Base-by-base conservation (phyloP, 2,113 vertebrate genomes). In the Neodontobutis hainanensis region DNA sequence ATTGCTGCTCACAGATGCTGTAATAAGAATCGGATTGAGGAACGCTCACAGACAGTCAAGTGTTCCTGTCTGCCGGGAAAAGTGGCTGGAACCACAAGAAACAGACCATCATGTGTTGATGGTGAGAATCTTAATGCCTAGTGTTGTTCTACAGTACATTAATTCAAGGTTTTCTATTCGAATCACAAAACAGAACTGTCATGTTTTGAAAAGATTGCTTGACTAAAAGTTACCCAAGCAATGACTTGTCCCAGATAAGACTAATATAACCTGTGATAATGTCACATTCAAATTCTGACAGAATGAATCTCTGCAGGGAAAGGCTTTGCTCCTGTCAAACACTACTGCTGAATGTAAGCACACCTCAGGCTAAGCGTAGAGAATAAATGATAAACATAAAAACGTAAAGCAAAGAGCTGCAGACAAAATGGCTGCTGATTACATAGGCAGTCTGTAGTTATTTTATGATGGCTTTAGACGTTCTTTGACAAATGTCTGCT, bases 41-140 rank as follows among this genome's bases (percentile, higher is more conserved):
- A 94, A 85, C 86, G 93, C 40, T 94, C 93, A 10, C 94, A 94
- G 88, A 94, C 93, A 0, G 92, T 94, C 73, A 94, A 94, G 89
- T 94, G 94, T 62, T 94, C 93, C 52, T 94, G 94, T 85, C 91
- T 94, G 65, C 94, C 93, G 0, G 94, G 94, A 36, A 94, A 94
- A 78, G 94, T 94, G 65, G 94, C 94, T 11, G 94, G 94, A 69
- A 94, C 94, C 68, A 94, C 94, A 11, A 87, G 93, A 56, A 93
- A 93, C 87, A 87, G 91, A 72, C 94, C 94, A 34, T 94, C 94
- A 11, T 94, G 94, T 77, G 93, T 94, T 0, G 93, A 94, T 7
- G 93, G 93, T 94, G 78, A 92, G 90, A 2, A 78, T 40, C 16
- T 59, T 7, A 58, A 43, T 45, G 62, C 49, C 46, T 15, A 34